Percentiles rank a stretch among this genome's conserved stretches.
These are phyloP conservation scores for Charadrius vociferus DNA, from an alignment of 2,113 vertebrate genomes.

Conservation along the genomic window DNA sequence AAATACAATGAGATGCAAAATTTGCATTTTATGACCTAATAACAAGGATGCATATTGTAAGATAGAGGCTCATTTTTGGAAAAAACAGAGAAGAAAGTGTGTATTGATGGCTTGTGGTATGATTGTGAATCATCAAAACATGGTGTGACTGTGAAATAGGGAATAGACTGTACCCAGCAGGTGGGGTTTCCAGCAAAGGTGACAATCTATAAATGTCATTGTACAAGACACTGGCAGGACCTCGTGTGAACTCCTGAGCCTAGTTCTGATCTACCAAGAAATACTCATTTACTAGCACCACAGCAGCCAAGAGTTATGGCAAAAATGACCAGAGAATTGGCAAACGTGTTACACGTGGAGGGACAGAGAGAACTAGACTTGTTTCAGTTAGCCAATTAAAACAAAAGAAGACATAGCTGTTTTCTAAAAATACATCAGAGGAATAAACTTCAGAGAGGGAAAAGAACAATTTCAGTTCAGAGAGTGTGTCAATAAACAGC, in stretches of 20 bases:
- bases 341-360: neutral
- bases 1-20: neutral
- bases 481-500: neutral
- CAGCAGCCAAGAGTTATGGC: neutral
- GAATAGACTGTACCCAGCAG: neutral
- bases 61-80: neutral
- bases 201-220: neutral
- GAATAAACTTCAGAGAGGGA: neutral
- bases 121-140: neutral
- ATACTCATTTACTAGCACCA: neutral
- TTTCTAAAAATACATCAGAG: neutral
- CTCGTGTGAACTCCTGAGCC: neutral
- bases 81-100: neutral
- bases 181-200: neutral
- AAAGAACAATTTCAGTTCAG: neutral
- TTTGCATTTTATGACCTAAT: neutral
- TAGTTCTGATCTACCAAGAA: neutral
- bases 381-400: neutral
- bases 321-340: neutral
- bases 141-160: neutral
- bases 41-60: neutral
- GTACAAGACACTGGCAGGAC: neutral
- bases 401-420: neutral
- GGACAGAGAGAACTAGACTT: neutral
- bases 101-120: neutral